phyloP scores from a whole-genome alignment of 2,797 vertebrate genomes.

The Tenualosa thibaudeaui region DNA sequence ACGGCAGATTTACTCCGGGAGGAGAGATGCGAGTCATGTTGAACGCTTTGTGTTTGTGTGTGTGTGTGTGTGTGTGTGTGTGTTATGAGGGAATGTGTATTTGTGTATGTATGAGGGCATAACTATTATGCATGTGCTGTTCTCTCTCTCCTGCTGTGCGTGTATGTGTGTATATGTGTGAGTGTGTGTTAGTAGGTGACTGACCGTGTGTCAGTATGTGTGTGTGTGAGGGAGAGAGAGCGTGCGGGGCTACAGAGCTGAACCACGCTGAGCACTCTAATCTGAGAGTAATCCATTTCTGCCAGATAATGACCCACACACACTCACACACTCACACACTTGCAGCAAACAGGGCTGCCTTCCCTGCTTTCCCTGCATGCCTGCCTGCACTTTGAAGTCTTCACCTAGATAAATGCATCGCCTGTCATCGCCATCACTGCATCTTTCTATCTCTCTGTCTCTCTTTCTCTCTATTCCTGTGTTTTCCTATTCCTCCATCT shows the following conservation, averaged over 20 bases:
- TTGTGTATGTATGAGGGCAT: constrained; percentile 7
- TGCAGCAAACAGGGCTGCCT: background rate
- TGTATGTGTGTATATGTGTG: background rate
- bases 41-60: background rate
- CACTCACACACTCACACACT: constrained; percentile 53
- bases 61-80: background rate
- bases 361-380: constrained; percentile 13
- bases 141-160: background rate
- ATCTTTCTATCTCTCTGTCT: constrained; percentile 29
- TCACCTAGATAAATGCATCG: constrained; percentile 42
- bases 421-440: background rate
- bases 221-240: constrained; percentile 48
- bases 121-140: background rate
- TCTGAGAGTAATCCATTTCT: constrained; percentile 79
- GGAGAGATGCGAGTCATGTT: constrained; percentile 16
- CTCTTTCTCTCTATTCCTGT: background rate
- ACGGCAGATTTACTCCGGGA: constrained; percentile 47
- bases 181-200: constrained; percentile 56
- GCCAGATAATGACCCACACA: constrained; percentile 68
- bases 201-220: constrained; percentile 53
- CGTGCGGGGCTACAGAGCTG: constrained; percentile 54
- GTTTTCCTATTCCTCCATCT: background rate
- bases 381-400: constrained; percentile 44
- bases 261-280: constrained; percentile 70
- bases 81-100: constrained; percentile 31